Conservation (phyloP, 2,797 vertebrate genomes). For the Kryptolebias ocellatus region DNA sequence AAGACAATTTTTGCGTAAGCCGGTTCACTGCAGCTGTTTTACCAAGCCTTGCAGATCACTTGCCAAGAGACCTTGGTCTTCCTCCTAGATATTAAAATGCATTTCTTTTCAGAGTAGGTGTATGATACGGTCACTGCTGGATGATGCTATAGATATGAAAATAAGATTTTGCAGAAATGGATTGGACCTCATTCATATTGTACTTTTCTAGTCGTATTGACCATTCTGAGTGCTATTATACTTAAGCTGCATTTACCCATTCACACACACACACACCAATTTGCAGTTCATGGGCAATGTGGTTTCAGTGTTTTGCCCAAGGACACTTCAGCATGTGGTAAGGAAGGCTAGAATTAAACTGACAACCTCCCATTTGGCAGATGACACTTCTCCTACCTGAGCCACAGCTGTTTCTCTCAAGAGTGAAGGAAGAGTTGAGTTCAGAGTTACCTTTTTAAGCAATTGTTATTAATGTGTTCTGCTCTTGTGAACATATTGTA, state of each 20-base stretch:
- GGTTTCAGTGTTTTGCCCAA: not conserved
- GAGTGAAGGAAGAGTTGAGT: not conserved
- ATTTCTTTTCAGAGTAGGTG: constrained; percentile 10
- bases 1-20: constrained; percentile 38
- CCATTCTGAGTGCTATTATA: not conserved
- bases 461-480: constrained; percentile 16
- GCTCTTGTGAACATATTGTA: not conserved
- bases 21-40: constrained; percentile 33
- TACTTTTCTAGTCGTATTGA: not conserved
- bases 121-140: constrained; percentile 7
- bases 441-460: constrained; percentile 6
- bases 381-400: not conserved
- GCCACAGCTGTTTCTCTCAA: not conserved
- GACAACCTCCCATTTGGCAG: not conserved
- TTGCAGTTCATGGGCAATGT: not conserved
- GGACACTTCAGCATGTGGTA: not conserved
- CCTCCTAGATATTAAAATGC: constrained; percentile 36
- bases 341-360: not conserved
- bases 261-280: not conserved
- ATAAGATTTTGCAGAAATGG: constrained; percentile 4
- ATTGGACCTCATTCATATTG: not conserved
- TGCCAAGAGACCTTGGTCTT: constrained; percentile 35
- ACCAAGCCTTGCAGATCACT: constrained; percentile 35
- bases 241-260: not conserved
- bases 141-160: constrained; percentile 25